phyloP scores from a whole-genome alignment of 2,888 invertebrate species.

The Esperia sulphurella region DNA sequence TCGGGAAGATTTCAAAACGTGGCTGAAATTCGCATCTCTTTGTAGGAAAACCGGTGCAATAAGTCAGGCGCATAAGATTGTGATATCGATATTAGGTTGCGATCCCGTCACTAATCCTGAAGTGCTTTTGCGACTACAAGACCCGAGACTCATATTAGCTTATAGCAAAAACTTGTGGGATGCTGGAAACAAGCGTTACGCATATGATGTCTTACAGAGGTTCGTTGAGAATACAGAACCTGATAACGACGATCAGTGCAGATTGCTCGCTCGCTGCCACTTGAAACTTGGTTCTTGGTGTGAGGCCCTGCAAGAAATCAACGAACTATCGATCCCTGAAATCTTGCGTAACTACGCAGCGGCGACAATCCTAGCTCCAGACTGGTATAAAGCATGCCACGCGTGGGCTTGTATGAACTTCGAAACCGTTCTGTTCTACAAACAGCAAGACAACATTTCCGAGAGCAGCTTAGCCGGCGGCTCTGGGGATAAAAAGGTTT shows the following conservation, averaged over 20 bases:
- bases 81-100: constrained; percentile 87
- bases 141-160: constrained; percentile 94
- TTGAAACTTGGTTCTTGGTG: constrained; percentile 97
- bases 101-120: constrained; percentile 88
- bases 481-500: constrained; percentile 65
- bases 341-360: constrained; percentile 87
- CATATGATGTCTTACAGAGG: constrained; percentile 87
- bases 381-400: constrained; percentile 99
- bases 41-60: constrained; percentile 95
- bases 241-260: constrained; percentile 76
- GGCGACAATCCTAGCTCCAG: constrained; percentile 90
- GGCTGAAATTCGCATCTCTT: constrained; percentile 98
- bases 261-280: constrained; percentile 89
- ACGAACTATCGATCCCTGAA: constrained; percentile 87
- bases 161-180: constrained; percentile 98
- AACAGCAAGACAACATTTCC: constrained; percentile 70
- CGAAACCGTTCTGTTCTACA: constrained; percentile 88
- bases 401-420: constrained; percentile 99
- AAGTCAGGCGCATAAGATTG: constrained; percentile 94
- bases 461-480: constrained; percentile 67
- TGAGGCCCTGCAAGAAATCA: constrained; percentile 91
- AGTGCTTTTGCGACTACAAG: constrained; percentile 84
- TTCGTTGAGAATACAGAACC: constrained; percentile 82
- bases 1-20: constrained; percentile 95
- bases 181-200: constrained; percentile 86